These are phyloP conservation scores for Pachyramphus minor DNA, from an alignment of 2,113 vertebrate species.

Conservation along the genomic window DNA sequence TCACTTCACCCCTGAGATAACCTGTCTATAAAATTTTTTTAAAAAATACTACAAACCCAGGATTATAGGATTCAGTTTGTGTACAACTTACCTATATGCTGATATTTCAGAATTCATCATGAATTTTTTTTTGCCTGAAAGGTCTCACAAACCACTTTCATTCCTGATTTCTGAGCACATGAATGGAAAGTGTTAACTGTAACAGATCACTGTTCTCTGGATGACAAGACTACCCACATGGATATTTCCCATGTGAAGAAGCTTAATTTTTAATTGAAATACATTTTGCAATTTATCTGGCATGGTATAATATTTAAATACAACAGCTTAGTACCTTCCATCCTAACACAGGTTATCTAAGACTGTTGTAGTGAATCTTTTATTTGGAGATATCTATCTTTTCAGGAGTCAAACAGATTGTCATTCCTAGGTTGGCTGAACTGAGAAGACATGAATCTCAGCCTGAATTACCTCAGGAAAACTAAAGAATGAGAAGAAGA, in stretches of 20 bases:
- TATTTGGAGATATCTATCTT: neutral
- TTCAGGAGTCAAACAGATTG: neutral
- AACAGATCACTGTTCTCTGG: neutral
- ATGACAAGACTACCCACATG: neutral
- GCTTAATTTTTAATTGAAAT: constrained; percentile 4
- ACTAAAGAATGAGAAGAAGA: neutral
- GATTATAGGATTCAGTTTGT: neutral
- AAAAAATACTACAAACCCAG: neutral
- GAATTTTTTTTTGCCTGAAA: neutral
- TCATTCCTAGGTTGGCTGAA: neutral
- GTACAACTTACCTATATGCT: neutral
- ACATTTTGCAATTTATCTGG: neutral
- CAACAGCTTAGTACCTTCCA: neutral
- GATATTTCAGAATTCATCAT: neutral
- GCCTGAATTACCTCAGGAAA: neutral
- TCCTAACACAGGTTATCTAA: neutral
- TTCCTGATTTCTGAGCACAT: neutral
- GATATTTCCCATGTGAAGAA: neutral
- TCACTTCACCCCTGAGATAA: neutral
- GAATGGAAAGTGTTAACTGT: neutral
- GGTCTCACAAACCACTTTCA: neutral
- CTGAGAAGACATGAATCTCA: neutral
- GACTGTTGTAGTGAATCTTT: neutral
- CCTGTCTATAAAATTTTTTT: neutral
- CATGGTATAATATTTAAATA: neutral